Percentiles rank a stretch among this genome's conserved stretches.
Conservation (phyloP, 1,140 invertebrate genomes). For the Caligus rogercresseyi region DNA sequence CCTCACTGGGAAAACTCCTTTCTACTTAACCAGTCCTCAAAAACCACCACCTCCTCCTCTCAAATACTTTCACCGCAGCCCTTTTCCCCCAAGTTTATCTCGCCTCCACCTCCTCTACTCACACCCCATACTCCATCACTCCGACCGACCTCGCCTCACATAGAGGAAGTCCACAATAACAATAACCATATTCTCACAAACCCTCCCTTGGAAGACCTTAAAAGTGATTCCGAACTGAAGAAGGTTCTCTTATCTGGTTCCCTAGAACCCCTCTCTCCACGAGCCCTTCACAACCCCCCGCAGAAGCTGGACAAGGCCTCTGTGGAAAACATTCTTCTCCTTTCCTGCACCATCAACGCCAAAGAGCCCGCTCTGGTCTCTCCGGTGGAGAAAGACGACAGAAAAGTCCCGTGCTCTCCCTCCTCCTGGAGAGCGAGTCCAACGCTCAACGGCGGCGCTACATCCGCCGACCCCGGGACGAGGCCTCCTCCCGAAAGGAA, state of each 20-base stretch:
- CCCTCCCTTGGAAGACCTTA: neutral
- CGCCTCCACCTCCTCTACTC: neutral
- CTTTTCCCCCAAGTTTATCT: neutral
- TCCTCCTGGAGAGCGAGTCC: neutral
- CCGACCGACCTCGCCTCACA: neutral
- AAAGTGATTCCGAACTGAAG: neutral
- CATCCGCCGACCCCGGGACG: neutral
- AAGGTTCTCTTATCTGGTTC: neutral
- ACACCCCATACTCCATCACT: neutral
- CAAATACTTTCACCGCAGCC: neutral
- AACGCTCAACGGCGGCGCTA: neutral
- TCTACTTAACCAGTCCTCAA: neutral
- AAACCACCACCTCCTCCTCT: neutral
- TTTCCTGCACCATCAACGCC: neutral
- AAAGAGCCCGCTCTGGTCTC: neutral
- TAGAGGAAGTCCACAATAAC: neutral
- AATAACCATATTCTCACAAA: neutral
- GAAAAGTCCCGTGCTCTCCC: neutral
- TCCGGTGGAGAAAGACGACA: neutral
- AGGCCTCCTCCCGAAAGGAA: conserved; percentile 8
- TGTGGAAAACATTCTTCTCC: neutral
- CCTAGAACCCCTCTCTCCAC: neutral
- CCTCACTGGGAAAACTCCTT: neutral
- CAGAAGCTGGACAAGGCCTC: neutral
- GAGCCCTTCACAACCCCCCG: neutral